Evolutionary conservation across 2,113 vertebrate genomes (phyloP).

Genomic region (Catagonus wagneri): DNA sequence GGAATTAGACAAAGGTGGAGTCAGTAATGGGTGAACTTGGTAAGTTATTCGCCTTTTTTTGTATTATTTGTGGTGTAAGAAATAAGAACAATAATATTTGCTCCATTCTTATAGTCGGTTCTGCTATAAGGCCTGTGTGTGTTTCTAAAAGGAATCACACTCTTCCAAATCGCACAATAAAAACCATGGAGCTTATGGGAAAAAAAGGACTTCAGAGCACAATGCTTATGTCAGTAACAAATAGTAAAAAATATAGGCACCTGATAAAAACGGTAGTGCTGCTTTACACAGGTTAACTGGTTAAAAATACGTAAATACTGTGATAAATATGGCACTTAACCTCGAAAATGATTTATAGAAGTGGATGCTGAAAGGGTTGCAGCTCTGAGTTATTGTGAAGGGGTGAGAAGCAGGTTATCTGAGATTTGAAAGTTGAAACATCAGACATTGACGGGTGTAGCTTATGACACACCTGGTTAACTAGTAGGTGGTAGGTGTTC

Average conservation of each 20-base stretch:
- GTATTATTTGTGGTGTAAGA: background rate
- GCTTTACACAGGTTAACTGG: background rate
- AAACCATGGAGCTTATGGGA: background rate
- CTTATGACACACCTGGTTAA: background rate
- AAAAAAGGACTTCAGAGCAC: background rate
- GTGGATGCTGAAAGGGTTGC: rapidly evolving
- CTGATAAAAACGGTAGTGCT: background rate
- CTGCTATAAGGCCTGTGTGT: background rate
- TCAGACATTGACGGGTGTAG: background rate
- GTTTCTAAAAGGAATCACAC: background rate
- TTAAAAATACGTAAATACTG: background rate
- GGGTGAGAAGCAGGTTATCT: rapidly evolving
- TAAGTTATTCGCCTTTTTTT: background rate
- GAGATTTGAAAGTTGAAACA: background rate
- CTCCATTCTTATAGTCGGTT: background rate
- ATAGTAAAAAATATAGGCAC: background rate
- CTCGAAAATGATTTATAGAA: background rate
- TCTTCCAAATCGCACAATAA: background rate
- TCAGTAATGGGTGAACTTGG: background rate
- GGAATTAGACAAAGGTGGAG: background rate
- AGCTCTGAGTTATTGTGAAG: background rate
- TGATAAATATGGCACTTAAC: background rate
- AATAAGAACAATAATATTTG: background rate
- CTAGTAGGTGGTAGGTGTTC: rapidly evolving
- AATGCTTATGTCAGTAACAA: background rate